A percentile compares a stretch with the other conserved stretches of the same genome.
phyloP scores from a whole-genome alignment of 2,797 vertebrate genomes.

The Clarias pachynema region DNA sequence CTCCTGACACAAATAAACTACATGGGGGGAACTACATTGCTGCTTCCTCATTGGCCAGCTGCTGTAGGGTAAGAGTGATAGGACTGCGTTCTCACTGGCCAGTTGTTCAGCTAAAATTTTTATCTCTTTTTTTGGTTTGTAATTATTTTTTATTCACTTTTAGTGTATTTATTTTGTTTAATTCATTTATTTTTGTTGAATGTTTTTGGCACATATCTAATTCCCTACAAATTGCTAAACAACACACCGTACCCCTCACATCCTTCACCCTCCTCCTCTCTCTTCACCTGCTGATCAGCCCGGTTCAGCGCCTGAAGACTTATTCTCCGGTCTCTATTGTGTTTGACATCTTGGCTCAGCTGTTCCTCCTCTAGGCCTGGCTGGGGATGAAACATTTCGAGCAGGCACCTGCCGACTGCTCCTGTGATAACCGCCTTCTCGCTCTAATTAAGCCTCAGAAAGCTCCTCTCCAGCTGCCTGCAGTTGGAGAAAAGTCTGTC shows the following conservation, averaged over 20 bases:
- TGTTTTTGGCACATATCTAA: too few species aligned
- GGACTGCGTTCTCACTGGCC: too few species aligned
- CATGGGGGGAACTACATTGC: too few species aligned
- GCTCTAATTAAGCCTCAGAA: conserved; percentile 76
- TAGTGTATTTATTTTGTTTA: too few species aligned
- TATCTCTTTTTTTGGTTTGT: too few species aligned
- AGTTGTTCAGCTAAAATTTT: too few species aligned
- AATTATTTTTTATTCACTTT: too few species aligned
- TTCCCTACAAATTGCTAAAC: background rate
- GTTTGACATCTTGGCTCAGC: conserved; percentile 74
- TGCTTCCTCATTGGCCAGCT: too few species aligned
- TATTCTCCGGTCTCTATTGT: conserved; percentile 72
- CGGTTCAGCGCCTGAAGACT: conserved; percentile 50
- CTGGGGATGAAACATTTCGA: conserved; percentile 85
- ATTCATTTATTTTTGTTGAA: too few species aligned
- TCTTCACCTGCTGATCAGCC: conserved; percentile 40
- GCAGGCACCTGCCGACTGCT: conserved; percentile 66
- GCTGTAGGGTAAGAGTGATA: too few species aligned
- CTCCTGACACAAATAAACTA: too few species aligned
- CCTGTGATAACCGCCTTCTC: conserved; percentile 75
- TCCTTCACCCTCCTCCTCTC: background rate
- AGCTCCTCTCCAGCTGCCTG: conserved; percentile 65
- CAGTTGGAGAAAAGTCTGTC: conserved; percentile 55
- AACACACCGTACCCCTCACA: conserved; percentile 45
- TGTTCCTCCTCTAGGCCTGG: conserved; percentile 67